These are phyloP conservation scores for Semnornis frantzii DNA, from an alignment of 2,113 vertebrate species.

Conservation along the genomic window DNA sequence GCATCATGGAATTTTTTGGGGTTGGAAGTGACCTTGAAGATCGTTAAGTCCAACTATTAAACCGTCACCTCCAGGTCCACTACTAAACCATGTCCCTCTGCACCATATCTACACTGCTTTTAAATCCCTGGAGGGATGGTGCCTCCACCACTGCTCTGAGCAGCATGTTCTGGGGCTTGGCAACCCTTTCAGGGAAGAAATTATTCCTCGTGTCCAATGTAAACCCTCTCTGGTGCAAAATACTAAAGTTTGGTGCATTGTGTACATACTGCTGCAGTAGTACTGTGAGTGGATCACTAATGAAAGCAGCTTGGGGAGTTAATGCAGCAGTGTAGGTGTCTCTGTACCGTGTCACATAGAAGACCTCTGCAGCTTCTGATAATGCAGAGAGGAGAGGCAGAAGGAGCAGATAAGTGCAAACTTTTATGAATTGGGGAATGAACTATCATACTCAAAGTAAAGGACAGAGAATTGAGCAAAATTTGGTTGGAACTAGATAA, in stretches of 20 bases:
- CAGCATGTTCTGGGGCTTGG: not conserved
- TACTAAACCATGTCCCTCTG: not conserved
- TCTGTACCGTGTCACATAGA: not conserved
- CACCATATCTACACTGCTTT: not conserved
- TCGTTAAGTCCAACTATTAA: not conserved
- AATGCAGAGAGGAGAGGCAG: not conserved
- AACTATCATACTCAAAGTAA: not conserved
- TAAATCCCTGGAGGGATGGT: not conserved
- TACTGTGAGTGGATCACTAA: not conserved
- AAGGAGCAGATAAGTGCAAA: not conserved
- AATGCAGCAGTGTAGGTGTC: no score
- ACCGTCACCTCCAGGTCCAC: not conserved
- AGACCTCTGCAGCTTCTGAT: not conserved
- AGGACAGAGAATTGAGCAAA: not conserved
- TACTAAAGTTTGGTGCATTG: not conserved
- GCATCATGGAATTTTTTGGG: no score
- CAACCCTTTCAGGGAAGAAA: not conserved
- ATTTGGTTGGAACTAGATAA: not conserved
- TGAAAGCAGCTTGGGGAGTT: not conserved
- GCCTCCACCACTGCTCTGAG: not conserved
- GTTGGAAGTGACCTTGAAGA: not conserved
- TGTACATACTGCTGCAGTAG: not conserved
- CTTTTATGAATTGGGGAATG: not conserved
- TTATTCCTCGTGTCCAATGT: not conserved
- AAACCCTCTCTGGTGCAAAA: not conserved